phyloP scores from a whole-genome alignment of 2,797 vertebrate species.

The Balearica regulorum region DNA sequence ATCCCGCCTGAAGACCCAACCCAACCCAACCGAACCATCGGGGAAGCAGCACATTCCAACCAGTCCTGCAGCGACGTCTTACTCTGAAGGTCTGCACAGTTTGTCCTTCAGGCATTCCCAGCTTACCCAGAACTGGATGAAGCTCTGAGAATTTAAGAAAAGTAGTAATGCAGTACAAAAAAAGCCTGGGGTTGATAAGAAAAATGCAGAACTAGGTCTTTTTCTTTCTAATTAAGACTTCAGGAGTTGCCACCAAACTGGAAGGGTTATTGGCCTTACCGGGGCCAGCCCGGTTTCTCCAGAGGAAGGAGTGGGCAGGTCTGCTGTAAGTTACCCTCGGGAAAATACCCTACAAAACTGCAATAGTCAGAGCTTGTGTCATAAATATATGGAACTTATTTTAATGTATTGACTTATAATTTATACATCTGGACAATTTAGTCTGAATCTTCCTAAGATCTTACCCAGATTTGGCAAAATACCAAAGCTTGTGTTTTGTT shows the following conservation, averaged over 20 bases:
- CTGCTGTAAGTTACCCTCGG: not conserved
- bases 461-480: not conserved
- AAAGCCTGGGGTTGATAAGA: not conserved
- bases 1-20: not conserved
- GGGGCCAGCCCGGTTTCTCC: not conserved
- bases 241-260: not conserved
- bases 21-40: not conserved
- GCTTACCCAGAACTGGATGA: not conserved
- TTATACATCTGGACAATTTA: not conserved
- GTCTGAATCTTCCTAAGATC: not conserved
- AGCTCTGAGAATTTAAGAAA: not conserved
- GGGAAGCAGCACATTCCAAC: not conserved
- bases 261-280: not conserved
- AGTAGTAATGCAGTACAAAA: not conserved
- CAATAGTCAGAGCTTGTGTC: not conserved
- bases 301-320: not conserved
- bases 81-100: not conserved
- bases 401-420: conserved; percentile 15
- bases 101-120: not conserved
- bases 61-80: fast-evolving
- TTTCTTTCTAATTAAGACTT: conserved; percentile 24
- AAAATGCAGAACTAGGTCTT: conserved; percentile 24
- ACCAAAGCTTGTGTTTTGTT: not conserved
- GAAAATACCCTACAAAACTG: not conserved
- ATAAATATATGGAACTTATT: not conserved